phyloP scores from a whole-genome alignment of 2,888 invertebrate species.

The Tenthredo mesomela region DNA sequence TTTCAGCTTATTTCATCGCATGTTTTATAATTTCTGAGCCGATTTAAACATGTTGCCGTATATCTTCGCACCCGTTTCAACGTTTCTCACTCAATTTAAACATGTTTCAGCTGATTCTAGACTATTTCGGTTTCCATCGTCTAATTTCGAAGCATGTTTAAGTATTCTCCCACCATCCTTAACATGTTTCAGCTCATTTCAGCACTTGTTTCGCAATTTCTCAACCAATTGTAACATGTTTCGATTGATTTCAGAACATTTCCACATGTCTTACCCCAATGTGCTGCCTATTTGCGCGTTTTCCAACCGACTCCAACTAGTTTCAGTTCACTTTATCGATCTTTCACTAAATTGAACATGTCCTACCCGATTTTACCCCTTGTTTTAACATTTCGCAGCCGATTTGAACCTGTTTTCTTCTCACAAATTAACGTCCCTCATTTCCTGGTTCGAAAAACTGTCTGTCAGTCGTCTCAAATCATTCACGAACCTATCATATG shows the following conservation, averaged over 20 bases:
- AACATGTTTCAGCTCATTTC: neutral
- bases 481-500: neutral
- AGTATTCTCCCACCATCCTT: neutral
- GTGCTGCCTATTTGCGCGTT: no score
- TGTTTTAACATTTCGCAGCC: neutral
- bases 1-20: no score
- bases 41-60: neutral
- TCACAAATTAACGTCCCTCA: neutral
- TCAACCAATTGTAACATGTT: neutral
- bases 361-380: neutral
- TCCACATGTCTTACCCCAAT: no score
- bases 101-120: neutral
- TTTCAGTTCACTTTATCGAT: neutral
- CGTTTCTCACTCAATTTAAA: neutral
- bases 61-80: neutral
- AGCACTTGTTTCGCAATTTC: neutral
- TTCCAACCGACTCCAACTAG: no score
- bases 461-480: neutral
- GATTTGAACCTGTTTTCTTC: neutral
- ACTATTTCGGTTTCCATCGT: neutral
- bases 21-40: neutral
- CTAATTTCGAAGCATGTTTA: no score
- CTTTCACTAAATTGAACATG: neutral
- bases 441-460: neutral
- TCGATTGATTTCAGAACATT: no score